phyloP scores from a whole-genome alignment of 2,888 invertebrate genomes.

The Andrena hattorfiana region DNA sequence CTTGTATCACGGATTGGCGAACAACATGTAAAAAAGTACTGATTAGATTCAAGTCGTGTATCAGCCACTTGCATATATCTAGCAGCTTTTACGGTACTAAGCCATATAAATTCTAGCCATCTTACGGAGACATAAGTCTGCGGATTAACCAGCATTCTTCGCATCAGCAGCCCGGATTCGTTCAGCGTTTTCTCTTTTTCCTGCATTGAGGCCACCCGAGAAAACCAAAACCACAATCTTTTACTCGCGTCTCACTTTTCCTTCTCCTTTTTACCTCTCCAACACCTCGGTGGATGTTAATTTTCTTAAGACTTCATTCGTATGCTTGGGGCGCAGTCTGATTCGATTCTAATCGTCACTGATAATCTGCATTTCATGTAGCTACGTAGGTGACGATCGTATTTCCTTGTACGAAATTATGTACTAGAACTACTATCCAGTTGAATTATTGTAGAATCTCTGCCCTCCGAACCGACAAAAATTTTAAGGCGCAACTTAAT shows the following conservation, averaged over 20 bases:
- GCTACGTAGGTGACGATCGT: not conserved
- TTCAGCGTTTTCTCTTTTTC: slow-evolving; percentile 62
- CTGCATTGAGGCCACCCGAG: slow-evolving; percentile 32
- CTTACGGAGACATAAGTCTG: slow-evolving; percentile 83
- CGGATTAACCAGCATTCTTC: slow-evolving; percentile 81
- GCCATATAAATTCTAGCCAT: slow-evolving; percentile 84
- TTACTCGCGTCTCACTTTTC: slow-evolving; percentile 31
- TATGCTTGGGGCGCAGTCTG: slow-evolving; percentile 13
- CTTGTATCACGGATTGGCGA: too few relatives aligned
- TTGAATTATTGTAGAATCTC: not conserved
- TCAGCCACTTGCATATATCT: slow-evolving; percentile 1
- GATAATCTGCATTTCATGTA: not conserved
- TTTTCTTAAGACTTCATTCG: slow-evolving; percentile 52
- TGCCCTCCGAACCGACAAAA: not conserved
- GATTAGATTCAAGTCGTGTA: slow-evolving; percentile 6
- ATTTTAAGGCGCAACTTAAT: not conserved
- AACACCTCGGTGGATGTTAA: slow-evolving; percentile 51
- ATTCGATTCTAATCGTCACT: slow-evolving; percentile 6
- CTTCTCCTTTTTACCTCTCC: slow-evolving; percentile 6
- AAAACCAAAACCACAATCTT: slow-evolving; percentile 53
- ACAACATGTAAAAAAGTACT: not conserved
- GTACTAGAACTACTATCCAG: slow-evolving; percentile 2
- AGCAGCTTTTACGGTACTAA: slow-evolving; percentile 71
- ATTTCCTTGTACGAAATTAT: not conserved
- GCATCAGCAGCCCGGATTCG: slow-evolving; percentile 65